Evolutionary conservation across 2,888 invertebrate genomes (phyloP).

Genomic region (Syritta pipiens): DNA sequence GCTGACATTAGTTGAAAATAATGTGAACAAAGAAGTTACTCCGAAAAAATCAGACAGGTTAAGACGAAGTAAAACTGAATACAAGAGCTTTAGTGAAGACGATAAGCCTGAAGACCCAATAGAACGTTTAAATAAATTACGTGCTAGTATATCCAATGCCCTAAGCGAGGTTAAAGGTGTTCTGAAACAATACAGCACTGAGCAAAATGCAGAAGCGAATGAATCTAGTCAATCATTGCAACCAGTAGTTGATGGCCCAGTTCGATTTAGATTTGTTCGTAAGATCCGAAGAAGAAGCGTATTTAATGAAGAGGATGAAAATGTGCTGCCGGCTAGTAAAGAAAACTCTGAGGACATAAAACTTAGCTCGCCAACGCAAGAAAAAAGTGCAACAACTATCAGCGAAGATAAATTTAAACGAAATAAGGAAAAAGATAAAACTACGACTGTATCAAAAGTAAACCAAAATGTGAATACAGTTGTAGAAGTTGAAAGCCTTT

Average conservation of each 20-base stretch:
- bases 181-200: slow-evolving; percentile 77
- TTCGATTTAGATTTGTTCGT: slow-evolving; percentile 76
- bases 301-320: slow-evolving; percentile 75
- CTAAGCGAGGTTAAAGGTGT: slow-evolving; percentile 78
- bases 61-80: neutral
- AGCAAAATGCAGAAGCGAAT: slow-evolving; percentile 73
- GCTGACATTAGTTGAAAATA: neutral
- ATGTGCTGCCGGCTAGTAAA: slow-evolving; percentile 51
- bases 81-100: neutral
- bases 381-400: too few relatives aligned
- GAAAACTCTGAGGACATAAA: slow-evolving; percentile 43
- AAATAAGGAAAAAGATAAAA: too few relatives aligned
- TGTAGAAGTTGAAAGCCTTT: too few relatives aligned
- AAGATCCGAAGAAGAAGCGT: slow-evolving; percentile 76
- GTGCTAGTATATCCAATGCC: slow-evolving; percentile 77
- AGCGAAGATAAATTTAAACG: too few relatives aligned
- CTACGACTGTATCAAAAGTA: too few relatives aligned
- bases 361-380: neutral
- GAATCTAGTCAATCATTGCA: slow-evolving; percentile 39
- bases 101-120: slow-evolving; percentile 75
- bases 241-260: slow-evolving; percentile 69
- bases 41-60: neutral
- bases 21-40: slow-evolving; percentile 7
- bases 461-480: too few relatives aligned
- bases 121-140: slow-evolving; percentile 76